These are phyloP conservation scores for Lamellibrachia satsuma DNA, from an alignment of 2,888 invertebrate genomes.

Conservation along the genomic window DNA sequence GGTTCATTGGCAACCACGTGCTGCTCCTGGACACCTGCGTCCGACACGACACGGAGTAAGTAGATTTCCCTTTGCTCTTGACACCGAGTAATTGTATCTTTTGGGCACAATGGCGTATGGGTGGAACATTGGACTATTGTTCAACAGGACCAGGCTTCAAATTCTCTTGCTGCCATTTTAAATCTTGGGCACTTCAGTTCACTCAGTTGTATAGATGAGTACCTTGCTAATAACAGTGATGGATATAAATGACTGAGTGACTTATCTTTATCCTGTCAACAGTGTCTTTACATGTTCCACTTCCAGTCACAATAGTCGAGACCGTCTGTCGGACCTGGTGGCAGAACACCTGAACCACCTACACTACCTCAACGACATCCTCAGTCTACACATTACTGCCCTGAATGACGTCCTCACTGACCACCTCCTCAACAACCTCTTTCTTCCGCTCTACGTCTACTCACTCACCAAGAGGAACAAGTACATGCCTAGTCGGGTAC, in stretches of 20 bases:
- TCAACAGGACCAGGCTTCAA: too few relatives aligned
- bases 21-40: constrained; percentile 94
- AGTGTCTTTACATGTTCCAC: constrained; percentile 41
- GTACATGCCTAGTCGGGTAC: constrained; percentile 27
- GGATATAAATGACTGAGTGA: too few relatives aligned
- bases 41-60: constrained; percentile 93
- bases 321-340: constrained; percentile 89
- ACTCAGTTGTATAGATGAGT: too few relatives aligned
- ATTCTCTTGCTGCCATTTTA: too few relatives aligned
- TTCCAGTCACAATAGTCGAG: constrained; percentile 86
- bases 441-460: constrained; percentile 92
- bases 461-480: constrained; percentile 71
- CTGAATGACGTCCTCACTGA: constrained; percentile 93
- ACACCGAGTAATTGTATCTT: too few relatives aligned
- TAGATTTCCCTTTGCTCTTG: constrained; percentile 47
- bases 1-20: constrained; percentile 98
- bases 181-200: too few relatives aligned
- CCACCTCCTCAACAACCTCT: constrained; percentile 89
- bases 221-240: too few relatives aligned
- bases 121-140: too few relatives aligned
- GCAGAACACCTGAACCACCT: constrained; percentile 97
- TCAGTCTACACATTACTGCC: constrained; percentile 89
- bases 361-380: constrained; percentile 96
- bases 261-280: too few relatives aligned
- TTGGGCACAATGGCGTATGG: too few relatives aligned